A percentile compares a stretch with the other conserved stretches of the same genome.
Evolutionary conservation across 2,113 vertebrate species (phyloP).

Genomic region (Crotalus helleri): DNA sequence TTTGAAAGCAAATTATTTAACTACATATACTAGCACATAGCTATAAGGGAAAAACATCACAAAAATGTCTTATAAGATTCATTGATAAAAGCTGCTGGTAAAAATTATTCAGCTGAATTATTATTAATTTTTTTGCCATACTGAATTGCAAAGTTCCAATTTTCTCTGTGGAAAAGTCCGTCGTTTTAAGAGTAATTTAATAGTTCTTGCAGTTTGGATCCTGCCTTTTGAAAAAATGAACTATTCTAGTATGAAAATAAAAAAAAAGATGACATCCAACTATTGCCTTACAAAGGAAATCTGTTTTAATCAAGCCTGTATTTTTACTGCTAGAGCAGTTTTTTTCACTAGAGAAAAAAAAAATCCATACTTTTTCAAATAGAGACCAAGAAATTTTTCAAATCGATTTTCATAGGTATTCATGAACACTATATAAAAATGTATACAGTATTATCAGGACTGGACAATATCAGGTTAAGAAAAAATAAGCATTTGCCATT

Average conservation of each 20-base stretch:
- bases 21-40: slow-evolving; percentile 29
- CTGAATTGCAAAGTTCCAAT: slow-evolving; percentile 41
- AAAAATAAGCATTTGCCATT: slow-evolving; percentile 10
- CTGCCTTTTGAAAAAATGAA: slow-evolving; percentile 53
- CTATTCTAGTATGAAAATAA: slow-evolving; percentile 23
- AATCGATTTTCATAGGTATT: slow-evolving; percentile 35
- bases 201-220: slow-evolving; percentile 27
- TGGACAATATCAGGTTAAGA: slow-evolving; percentile 27
- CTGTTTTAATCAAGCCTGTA: slow-evolving; percentile 55
- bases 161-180: slow-evolving; percentile 35
- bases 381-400: slow-evolving; percentile 23
- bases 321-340: slow-evolving; percentile 46
- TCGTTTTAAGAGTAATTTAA: slow-evolving; percentile 40
- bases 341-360: slow-evolving; percentile 36
- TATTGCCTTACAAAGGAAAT: slow-evolving; percentile 46
- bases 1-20: slow-evolving; percentile 26
- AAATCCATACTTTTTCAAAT: slow-evolving; percentile 40
- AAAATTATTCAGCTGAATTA: slow-evolving; percentile 33
- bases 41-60: slow-evolving; percentile 20
- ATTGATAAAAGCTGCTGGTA: slow-evolving; percentile 28
- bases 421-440: slow-evolving; percentile 15
- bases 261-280: slow-evolving; percentile 19
- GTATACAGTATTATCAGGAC: slow-evolving; percentile 17
- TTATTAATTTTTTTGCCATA: slow-evolving; percentile 16
- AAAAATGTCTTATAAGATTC: slow-evolving; percentile 3